phyloP scores from a whole-genome alignment of 2,797 vertebrate genomes.

The Paratrypauchen microcephalus region DNA sequence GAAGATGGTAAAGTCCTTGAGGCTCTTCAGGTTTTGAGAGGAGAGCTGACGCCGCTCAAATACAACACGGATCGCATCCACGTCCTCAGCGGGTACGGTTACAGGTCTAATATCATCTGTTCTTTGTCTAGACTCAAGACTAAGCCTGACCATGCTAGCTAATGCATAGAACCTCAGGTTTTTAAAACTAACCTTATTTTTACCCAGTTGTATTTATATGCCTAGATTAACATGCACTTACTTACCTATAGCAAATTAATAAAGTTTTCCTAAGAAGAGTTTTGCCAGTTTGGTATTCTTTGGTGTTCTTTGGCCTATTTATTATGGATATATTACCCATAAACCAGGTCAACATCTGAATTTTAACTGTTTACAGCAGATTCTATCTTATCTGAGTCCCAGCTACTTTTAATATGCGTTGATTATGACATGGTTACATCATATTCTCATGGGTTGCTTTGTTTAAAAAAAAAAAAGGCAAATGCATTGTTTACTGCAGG shows the following conservation, averaged over 20 bases:
- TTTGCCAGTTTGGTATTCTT: no score
- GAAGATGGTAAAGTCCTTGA: constrained; percentile 99
- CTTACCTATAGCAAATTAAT: no score
- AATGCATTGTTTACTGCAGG: constrained; percentile 63
- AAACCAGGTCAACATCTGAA: not conserved
- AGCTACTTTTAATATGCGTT: not conserved
- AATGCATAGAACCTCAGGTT: not conserved
- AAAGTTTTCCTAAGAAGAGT: no score
- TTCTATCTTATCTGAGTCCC: no score
- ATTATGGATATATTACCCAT: not conserved
- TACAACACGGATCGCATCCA: constrained; percentile 99
- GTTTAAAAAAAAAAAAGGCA: not conserved
- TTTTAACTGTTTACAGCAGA: not conserved
- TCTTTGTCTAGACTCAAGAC: constrained; percentile 5
- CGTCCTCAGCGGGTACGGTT: constrained; percentile 92
- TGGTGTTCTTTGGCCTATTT: no score
- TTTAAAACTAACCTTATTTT: not conserved
- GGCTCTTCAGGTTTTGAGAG: constrained; percentile 95
- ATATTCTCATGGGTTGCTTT: not conserved
- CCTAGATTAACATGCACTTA: not conserved
- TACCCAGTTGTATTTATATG: not conserved
- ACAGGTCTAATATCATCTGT: constrained; percentile 14
- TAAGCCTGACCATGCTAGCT: constrained; percentile 10
- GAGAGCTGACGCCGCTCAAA: constrained; percentile 96
- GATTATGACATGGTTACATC: not conserved